These are phyloP conservation scores for Pandemis heparana DNA, from an alignment of 2,888 invertebrate species.

Conservation along the genomic window DNA sequence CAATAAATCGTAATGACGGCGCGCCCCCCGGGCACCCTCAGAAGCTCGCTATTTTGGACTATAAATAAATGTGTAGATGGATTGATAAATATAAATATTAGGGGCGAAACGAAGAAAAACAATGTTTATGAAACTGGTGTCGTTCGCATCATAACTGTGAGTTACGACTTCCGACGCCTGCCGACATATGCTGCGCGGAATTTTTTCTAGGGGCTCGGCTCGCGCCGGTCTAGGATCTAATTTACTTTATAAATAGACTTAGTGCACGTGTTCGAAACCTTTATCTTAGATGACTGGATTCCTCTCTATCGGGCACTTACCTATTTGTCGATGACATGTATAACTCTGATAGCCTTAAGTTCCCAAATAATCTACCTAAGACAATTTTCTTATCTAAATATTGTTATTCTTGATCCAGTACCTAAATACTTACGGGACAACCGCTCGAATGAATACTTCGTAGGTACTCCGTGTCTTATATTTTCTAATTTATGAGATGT, in stretches of 20 bases:
- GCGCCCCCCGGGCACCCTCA: constrained; percentile 80
- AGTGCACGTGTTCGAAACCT: constrained; percentile 27
- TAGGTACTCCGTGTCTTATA: too few relatives aligned
- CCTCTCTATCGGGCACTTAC: too few relatives aligned
- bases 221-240: constrained; percentile 49
- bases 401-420: too few relatives aligned
- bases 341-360: too few relatives aligned
- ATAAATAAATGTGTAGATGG: constrained; percentile 86
- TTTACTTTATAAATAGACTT: constrained; percentile 63
- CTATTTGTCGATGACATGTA: too few relatives aligned
- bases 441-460: too few relatives aligned
- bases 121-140: constrained; percentile 86
- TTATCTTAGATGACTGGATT: too few relatives aligned
- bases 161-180: constrained; percentile 85
- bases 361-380: too few relatives aligned
- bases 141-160: constrained; percentile 85
- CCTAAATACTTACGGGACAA: too few relatives aligned
- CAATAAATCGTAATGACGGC: constrained; percentile 84
- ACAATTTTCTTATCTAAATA: too few relatives aligned
- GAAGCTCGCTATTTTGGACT: constrained; percentile 83
- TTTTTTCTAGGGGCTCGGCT: constrained; percentile 67
- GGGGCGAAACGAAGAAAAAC: constrained; percentile 85
- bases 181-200: constrained; percentile 78
- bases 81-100: constrained; percentile 86
- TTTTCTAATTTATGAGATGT: too few relatives aligned